Evolutionary conservation across 2,113 vertebrate genomes (phyloP).

Genomic region (Acanthochromis polyacanthus): DNA sequence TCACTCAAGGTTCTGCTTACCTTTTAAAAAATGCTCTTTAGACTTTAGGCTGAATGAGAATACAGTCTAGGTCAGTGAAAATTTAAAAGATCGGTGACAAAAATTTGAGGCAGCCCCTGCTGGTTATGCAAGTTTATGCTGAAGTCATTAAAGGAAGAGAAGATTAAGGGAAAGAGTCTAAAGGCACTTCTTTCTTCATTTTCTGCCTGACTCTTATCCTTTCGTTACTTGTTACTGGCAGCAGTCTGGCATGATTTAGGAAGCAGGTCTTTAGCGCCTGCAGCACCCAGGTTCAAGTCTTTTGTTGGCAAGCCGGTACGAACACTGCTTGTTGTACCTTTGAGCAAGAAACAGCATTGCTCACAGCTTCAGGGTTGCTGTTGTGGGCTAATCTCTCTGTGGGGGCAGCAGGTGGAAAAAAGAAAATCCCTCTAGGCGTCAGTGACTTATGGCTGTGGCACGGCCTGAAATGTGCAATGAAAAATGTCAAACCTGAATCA

Average conservation of each 20-base stretch:
- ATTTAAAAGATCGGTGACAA: conserved; percentile 17
- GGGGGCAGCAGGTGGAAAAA: conserved; percentile 64
- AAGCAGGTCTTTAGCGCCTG: conserved; percentile 36
- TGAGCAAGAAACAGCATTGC: conserved; percentile 50
- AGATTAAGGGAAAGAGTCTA: conserved; percentile 39
- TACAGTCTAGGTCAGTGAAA: conserved; percentile 38
- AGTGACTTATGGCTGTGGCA: conserved; percentile 41
- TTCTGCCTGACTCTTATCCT: conserved; percentile 2
- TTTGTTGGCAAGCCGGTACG: conserved; percentile 30
- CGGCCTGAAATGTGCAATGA: conserved; percentile 41
- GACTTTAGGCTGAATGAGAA: conserved; percentile 16
- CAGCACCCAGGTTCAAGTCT: conserved; percentile 42
- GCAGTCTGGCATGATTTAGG: conserved; percentile 26
- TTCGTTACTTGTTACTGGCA: background rate
- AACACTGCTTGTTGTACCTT: conserved; percentile 42
- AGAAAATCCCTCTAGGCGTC: conserved; percentile 57
- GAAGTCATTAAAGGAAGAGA: conserved; percentile 35
- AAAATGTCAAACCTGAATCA: conserved; percentile 43
- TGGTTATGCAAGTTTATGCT: conserved; percentile 53
- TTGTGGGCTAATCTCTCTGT: conserved; percentile 60
- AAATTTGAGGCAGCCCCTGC: conserved; percentile 26
- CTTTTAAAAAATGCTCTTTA: conserved; percentile 52
- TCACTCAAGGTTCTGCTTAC: conserved; percentile 49
- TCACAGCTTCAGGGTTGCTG: conserved; percentile 40
- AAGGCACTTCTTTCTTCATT: conserved; percentile 17